These are phyloP conservation scores for Anas capensis DNA, from an alignment of 2,797 vertebrate species.

Conservation along the genomic window DNA sequence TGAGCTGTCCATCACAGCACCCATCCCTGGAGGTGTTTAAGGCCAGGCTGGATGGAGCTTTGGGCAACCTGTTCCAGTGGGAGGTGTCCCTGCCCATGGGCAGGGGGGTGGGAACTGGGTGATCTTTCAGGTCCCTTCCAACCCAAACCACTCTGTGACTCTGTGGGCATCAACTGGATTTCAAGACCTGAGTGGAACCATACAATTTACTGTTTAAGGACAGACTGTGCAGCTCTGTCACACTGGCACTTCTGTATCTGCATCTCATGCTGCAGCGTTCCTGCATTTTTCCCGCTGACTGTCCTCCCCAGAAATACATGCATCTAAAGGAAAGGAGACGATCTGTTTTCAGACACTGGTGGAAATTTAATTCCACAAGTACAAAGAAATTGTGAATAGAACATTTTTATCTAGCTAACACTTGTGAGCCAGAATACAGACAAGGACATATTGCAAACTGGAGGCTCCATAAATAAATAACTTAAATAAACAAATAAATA, in stretches of 20 bases:
- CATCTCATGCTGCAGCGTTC: background rate
- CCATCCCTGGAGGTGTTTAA: too few relatives aligned
- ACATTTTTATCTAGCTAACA: background rate
- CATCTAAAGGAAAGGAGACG: background rate
- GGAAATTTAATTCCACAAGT: conserved; percentile 18
- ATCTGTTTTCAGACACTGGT: background rate
- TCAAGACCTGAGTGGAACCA: background rate
- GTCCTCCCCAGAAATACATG: background rate
- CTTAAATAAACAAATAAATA: background rate
- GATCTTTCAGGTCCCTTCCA: too few relatives aligned
- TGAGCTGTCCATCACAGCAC: too few relatives aligned
- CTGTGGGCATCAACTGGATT: background rate
- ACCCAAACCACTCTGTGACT: too few relatives aligned
- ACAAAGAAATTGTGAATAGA: background rate
- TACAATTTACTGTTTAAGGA: background rate
- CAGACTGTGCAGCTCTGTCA: background rate
- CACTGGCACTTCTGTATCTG: background rate
- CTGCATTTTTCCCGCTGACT: background rate
- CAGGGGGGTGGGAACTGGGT: too few relatives aligned
- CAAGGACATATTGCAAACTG: conserved; percentile 8
- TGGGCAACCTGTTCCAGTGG: too few relatives aligned
- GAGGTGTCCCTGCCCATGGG: too few relatives aligned
- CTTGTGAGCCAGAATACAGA: background rate
- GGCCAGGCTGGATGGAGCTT: too few relatives aligned
- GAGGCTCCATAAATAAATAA: background rate